Evolutionary conservation across 2,888 invertebrate species (phyloP), one percentile per base, ranked within the genome.

Genomic region (Rutpela maculata): DNA sequence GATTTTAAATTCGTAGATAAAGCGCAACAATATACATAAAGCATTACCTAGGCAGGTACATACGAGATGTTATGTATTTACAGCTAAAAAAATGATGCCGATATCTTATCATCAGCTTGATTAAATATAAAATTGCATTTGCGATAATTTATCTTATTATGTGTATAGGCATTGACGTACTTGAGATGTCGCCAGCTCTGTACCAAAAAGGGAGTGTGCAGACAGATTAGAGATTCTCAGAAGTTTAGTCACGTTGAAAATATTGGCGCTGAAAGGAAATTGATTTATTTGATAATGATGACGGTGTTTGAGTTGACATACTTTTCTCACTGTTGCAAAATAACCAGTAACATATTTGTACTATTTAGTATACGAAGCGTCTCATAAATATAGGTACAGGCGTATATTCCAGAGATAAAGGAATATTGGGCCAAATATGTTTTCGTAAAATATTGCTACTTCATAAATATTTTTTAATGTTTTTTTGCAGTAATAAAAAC

Each of bases 181-280:
- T 57, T 72, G 63, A 62, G 63, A 63, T 63, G 63, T 50, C 62
- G 70, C 12, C 70, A 62, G 19, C 55, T 17, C 62, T 63, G 63
- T 72, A 72, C 26, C 72, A 31, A 50, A 71, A 26, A 50, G 38
- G 72, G 72, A 62, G 72, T 31, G 72, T 26, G 12, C 26, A 19
- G 22, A 56, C 60, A 50, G 72, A 72, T 72, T 72, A 72, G 50
- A 50, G 9, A 17, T 72, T 72, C 62, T 31, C n/a, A 17, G 72
- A 72, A 72, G 11, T 62, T 62, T 43, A 19, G 60, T 67, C 60
- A 70, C 17, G 17, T 22, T 17, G 26, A 67, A 43, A 62, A 62
- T 50, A 67, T 67, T n/a, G 43, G 35, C 19, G 59, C 35, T 50
- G n/a, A 12, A n/a, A 50, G 15, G 15, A 50, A 50, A 15, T 9